A percentile compares a stretch with the other conserved stretches of the same genome.
phyloP scores from a whole-genome alignment of 92 coral and sea anemone genomes.

The Palythoa heliodiscus region DNA sequence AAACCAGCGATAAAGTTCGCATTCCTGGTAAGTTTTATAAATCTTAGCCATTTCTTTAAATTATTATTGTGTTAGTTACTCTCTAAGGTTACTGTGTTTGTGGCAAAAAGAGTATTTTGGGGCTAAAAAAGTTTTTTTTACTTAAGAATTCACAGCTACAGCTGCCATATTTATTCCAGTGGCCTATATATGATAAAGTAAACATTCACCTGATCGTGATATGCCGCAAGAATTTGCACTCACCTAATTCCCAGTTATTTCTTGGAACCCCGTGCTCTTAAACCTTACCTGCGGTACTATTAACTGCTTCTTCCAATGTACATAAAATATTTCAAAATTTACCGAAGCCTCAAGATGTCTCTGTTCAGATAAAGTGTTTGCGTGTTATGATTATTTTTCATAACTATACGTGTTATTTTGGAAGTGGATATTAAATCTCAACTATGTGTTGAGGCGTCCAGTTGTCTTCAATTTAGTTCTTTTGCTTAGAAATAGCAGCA shows the following conservation, averaged over 20 bases:
- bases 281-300: background rate
- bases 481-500: no score
- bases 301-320: background rate
- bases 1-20: background rate
- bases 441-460: no score
- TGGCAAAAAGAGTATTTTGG: background rate
- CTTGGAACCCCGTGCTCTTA: background rate
- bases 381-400: no score
- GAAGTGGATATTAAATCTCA: no score
- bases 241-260: background rate
- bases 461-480: no score
- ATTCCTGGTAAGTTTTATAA: slow-evolving; percentile 36
- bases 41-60: background rate
- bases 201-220: background rate
- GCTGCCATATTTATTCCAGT: slow-evolving; percentile 6
- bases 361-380: no score
- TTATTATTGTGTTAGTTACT: background rate
- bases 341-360: no score
- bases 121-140: background rate
- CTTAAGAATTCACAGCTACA: background rate
- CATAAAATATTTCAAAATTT: no score
- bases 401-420: no score
- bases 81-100: background rate
- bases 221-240: background rate
- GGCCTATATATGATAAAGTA: background rate